phyloP scores from a whole-genome alignment of 2,797 vertebrate species.

The Schizopygopsis malacanthus region DNA sequence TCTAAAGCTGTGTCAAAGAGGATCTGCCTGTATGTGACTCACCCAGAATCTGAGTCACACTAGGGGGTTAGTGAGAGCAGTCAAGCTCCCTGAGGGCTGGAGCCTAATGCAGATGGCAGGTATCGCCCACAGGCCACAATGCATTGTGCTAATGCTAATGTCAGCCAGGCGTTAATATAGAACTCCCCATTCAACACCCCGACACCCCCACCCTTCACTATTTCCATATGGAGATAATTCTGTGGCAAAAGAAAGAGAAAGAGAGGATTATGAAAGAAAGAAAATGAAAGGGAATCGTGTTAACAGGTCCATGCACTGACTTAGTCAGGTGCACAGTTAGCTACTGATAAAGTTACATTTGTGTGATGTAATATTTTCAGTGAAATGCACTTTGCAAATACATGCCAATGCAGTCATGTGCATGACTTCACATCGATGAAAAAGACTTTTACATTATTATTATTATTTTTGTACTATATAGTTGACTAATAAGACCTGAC shows the following conservation, averaged over 20 bases:
- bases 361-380: conserved; percentile 24
- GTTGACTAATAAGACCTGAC: not conserved
- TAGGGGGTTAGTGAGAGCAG: conserved; percentile 61
- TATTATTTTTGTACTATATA: not conserved
- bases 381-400: not conserved
- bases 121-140: conserved; percentile 94
- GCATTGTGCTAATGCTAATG: conserved; percentile 99
- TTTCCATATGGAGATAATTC: conserved; percentile 91
- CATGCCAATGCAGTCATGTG: not conserved
- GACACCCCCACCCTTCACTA: conserved; percentile 86
- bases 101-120: conserved; percentile 98
- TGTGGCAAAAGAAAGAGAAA: conserved; percentile 57
- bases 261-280: conserved; percentile 47
- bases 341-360: conserved; percentile 11
- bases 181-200: conserved; percentile 88
- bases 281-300: conserved; percentile 51
- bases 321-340: conserved; percentile 42
- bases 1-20: conserved; percentile 45
- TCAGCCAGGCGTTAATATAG: conserved; percentile 99
- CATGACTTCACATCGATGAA: not conserved
- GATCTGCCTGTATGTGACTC: conserved; percentile 49
- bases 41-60: conserved; percentile 52
- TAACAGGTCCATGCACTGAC: conserved; percentile 27
- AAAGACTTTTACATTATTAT: not conserved
- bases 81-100: conserved; percentile 82